phyloP scores from a whole-genome alignment of 1,140 invertebrate genomes.

The Mactra quadrangularis region DNA sequence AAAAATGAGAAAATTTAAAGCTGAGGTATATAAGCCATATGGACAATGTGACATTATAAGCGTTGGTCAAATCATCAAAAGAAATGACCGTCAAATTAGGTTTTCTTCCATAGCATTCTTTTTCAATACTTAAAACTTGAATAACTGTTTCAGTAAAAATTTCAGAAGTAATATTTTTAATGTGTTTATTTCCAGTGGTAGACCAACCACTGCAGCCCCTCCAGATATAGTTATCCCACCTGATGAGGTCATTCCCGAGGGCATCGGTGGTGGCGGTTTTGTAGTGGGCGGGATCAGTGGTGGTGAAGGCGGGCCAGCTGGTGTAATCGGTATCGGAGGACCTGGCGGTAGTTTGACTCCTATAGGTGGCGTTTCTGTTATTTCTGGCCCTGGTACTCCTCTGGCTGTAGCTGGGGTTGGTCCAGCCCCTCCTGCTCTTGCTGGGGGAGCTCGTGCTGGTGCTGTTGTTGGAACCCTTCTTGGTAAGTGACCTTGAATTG shows the following conservation, averaged over 20 bases:
- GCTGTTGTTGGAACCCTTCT: constrained; percentile 57
- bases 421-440: constrained; percentile 32
- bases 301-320: background rate
- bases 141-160: too few relatives aligned
- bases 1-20: too few relatives aligned
- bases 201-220: constrained; percentile 36
- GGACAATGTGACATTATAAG: too few relatives aligned
- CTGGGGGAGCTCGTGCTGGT: constrained; percentile 41
- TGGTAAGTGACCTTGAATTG: too few relatives aligned
- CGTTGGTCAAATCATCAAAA: too few relatives aligned
- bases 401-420: constrained; percentile 14
- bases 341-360: constrained; percentile 17
- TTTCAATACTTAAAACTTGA: too few relatives aligned
- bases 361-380: constrained; percentile 28
- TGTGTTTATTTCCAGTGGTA: too few relatives aligned
- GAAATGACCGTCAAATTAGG: too few relatives aligned
- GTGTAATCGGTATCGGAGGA: constrained; percentile 27
- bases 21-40: too few relatives aligned
- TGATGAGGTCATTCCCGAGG: background rate
- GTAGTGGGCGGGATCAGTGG: background rate
- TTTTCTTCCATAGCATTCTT: too few relatives aligned
- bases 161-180: too few relatives aligned
- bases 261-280: constrained; percentile 34
- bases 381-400: background rate
- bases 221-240: constrained; percentile 35